A percentile compares a stretch with the other conserved stretches of the same genome.
These are phyloP conservation scores for Melopsittacus undulatus DNA, from an alignment of 2,797 vertebrate genomes.

Conservation along the genomic window DNA sequence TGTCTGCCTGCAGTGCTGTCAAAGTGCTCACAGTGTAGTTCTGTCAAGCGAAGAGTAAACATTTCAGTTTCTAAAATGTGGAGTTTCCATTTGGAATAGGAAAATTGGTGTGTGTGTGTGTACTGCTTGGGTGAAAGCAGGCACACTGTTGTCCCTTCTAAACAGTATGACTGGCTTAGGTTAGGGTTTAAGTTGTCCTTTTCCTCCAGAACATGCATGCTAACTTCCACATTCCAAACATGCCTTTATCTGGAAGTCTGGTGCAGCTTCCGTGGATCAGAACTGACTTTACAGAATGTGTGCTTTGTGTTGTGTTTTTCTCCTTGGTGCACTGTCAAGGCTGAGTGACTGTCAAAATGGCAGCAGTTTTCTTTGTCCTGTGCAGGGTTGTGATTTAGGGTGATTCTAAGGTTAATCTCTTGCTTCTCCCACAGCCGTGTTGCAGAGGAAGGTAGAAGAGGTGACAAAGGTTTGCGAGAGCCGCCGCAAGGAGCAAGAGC, in stretches of 20 bases:
- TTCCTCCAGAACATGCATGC: not conserved
- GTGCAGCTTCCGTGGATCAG: not conserved
- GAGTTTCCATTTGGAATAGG: no score
- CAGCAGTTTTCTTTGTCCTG: not conserved
- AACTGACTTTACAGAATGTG: not conserved
- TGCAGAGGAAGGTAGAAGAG: constrained; percentile 95
- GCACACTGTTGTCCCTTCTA: not conserved
- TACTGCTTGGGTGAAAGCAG: not conserved
- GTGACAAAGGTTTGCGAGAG: constrained; percentile 74
- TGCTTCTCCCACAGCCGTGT: constrained; percentile 75
- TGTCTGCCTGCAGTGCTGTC: not conserved
- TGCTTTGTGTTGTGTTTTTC: not conserved
- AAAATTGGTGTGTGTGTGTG: no score
- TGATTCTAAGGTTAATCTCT: not conserved
- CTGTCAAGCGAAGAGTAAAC: no score
- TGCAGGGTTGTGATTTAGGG: not conserved
- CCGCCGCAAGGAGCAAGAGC: constrained; percentile 18
- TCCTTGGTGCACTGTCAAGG: not conserved
- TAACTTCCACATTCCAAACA: not conserved
- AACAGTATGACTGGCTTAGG: not conserved
- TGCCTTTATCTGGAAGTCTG: not conserved
- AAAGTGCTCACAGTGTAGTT: not conserved
- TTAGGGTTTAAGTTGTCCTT: not conserved
- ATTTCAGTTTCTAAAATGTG: no score
- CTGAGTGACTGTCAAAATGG: no score